Evolutionary conservation across 2,797 vertebrate genomes (phyloP), one percentile per base, ranked within the genome.

Genomic region (Chromis chromis): DNA sequence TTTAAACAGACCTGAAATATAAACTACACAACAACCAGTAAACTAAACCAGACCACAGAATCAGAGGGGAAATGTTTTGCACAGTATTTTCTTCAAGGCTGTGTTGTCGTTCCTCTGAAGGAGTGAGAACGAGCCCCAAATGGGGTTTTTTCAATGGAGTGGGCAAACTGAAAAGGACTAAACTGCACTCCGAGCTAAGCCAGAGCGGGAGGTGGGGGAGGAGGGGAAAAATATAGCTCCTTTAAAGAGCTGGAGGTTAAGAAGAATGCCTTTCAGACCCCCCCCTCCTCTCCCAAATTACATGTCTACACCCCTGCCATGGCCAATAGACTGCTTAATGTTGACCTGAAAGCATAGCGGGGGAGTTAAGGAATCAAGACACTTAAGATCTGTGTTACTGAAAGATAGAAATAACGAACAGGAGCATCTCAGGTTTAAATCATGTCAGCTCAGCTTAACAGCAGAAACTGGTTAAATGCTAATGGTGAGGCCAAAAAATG

Each of bases 151-250:
- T 95, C 94, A 95, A 94, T 93, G 92, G 94, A 94, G 88, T 88
- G 89, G 93, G 90, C 92, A 93, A 93, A 94, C 87, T 95, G 93
- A 96, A 95, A 94, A 92, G 89, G 85, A 79, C 88, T 94, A 88
- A 93, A 94, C 92, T 92, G 91, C 93, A 90, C 89, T 91, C 82
- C 80, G 82, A 88, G 74, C 88, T 91, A 85, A 94, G 89, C 88
- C 90, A 85, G 88, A 91, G 92, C 42, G 78, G 89, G 91, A 90
- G 91, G 81, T 84, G 90, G 90, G 83, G 85, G 87, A 86, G 86
- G 90, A 86, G 79, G 84, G 88, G 76, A 79, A 92, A 89, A 94
- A 95, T 94, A 93, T 92, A 92, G 91, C 91, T 93, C 86, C 86
- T 94, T 93, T 95, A 92, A 94, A 92, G 90, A 92, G 90, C 78